Conservation (phyloP, 2,888 invertebrate species). For the Norana najaformis region DNA sequence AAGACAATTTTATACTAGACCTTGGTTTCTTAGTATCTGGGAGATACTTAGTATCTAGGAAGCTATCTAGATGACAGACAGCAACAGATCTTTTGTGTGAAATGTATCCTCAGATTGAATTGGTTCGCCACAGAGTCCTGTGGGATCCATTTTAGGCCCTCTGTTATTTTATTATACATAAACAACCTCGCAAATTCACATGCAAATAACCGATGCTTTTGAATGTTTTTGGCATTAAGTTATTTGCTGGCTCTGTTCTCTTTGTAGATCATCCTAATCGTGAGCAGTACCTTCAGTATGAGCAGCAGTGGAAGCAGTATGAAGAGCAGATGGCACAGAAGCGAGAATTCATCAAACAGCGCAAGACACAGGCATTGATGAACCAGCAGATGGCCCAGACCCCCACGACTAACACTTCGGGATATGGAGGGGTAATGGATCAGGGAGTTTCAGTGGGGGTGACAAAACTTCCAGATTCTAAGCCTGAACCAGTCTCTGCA, state of each 20-base stretch:
- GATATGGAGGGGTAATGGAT: background rate
- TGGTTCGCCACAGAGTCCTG: no score
- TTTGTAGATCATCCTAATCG: slow-evolving; percentile 79
- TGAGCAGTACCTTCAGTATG: slow-evolving; percentile 70
- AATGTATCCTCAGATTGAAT: no score
- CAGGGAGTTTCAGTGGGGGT: background rate
- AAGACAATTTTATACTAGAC: background rate
- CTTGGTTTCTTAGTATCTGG: background rate
- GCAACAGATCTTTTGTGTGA: no score
- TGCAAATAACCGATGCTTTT: background rate
- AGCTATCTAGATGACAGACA: no score
- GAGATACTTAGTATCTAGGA: no score
- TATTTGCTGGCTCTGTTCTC: background rate
- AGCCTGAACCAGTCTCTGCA: background rate
- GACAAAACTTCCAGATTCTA: background rate
- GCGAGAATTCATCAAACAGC: slow-evolving; percentile 49
- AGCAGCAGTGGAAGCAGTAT: slow-evolving; percentile 82
- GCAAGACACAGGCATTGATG: slow-evolving; percentile 48
- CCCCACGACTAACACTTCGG: background rate
- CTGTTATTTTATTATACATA: no score
- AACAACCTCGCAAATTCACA: no score
- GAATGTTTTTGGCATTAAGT: background rate
- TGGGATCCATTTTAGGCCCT: no score
- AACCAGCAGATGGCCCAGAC: slow-evolving; percentile 37
- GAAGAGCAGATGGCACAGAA: slow-evolving; percentile 60